These are phyloP conservation scores for Nematostella vectensis DNA, from an alignment of 92 coral and sea anemone species.

Conservation along the genomic window DNA sequence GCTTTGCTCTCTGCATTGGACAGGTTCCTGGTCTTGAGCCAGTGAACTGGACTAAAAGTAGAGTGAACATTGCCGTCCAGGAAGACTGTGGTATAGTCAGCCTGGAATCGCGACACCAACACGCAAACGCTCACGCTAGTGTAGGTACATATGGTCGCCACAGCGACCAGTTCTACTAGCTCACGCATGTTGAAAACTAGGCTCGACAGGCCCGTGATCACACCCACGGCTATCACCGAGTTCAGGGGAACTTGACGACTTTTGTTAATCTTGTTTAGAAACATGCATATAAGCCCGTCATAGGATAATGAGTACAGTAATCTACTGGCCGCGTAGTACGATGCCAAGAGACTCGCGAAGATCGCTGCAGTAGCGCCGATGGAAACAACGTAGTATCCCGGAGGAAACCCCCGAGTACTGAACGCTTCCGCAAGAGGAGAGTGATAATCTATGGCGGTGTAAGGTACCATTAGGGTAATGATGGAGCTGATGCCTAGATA, in stretches of 20 bases:
- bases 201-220: slow-evolving; percentile 42
- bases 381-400: slow-evolving; percentile 65
- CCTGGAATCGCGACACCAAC: slow-evolving; percentile 65
- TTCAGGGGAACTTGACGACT: slow-evolving; percentile 52
- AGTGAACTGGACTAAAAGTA: slow-evolving; percentile 5
- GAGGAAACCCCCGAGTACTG: slow-evolving; percentile 33
- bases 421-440: slow-evolving; percentile 74
- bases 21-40: slow-evolving; percentile 25
- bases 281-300: slow-evolving; percentile 68
- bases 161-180: slow-evolving; percentile 56
- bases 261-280: slow-evolving; percentile 39
- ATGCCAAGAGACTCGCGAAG: slow-evolving; percentile 51
- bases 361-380: slow-evolving; percentile 59
- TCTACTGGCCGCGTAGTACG: slow-evolving; percentile 54
- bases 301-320: slow-evolving; percentile 72
- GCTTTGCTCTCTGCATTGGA: slow-evolving; percentile 6
- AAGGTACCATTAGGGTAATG: slow-evolving; percentile 68
- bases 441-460: slow-evolving; percentile 25
- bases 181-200: slow-evolving; percentile 42
- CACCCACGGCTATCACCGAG: slow-evolving; percentile 47
- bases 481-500: slow-evolving; percentile 39
- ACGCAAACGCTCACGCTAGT: slow-evolving; percentile 67
- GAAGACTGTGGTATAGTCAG: slow-evolving; percentile 21
- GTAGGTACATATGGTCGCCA: slow-evolving; percentile 44
- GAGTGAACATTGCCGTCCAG: slow-evolving; percentile 18